phyloP scores from a whole-genome alignment of 2,888 invertebrate genomes.

The Stegana nigrithorax region DNA sequence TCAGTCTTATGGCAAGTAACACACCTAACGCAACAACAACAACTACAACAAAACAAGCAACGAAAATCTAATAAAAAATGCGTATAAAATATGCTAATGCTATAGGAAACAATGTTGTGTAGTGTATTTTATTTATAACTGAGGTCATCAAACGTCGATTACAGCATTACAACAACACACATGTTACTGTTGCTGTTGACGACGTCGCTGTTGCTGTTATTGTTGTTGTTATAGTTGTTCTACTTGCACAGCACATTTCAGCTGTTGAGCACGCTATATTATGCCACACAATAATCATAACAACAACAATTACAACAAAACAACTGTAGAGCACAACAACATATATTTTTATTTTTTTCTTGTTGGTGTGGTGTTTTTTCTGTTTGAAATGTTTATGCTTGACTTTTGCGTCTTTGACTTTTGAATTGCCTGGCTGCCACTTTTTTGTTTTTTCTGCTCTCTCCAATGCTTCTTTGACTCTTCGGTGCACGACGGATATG shows the following conservation, averaged over 20 bases:
- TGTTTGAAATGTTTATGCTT: constrained; percentile 62
- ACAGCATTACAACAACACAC: constrained; percentile 22
- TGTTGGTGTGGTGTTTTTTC: constrained; percentile 1
- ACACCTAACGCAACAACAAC: no score
- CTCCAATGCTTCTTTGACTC: neutral
- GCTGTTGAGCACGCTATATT: constrained; percentile 61
- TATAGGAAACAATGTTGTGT: constrained; percentile 55
- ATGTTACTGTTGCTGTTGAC: constrained; percentile 23
- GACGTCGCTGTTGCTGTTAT: no score
- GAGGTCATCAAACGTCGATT: constrained; percentile 51
- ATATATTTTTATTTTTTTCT: neutral
- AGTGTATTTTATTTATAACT: constrained; percentile 62
- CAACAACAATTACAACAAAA: neutral
- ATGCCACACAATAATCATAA: constrained; percentile 47
- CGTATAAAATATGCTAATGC: constrained; percentile 20
- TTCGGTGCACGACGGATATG: no score
- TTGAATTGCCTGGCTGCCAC: constrained; percentile 57
- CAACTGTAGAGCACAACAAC: constrained; percentile 4
- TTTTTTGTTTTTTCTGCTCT: neutral
- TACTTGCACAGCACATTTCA: constrained; percentile 40
- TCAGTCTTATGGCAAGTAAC: no score
- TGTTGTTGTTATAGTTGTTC: constrained; percentile 35
- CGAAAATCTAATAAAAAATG: constrained; percentile 11
- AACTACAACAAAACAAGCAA: neutral
- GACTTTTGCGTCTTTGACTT: constrained; percentile 63